Percentiles rank a stretch among this genome's conserved stretches.
These are phyloP conservation scores for Rhombomys opimus DNA, from an alignment of 2,113 vertebrate species.

Conservation along the genomic window DNA sequence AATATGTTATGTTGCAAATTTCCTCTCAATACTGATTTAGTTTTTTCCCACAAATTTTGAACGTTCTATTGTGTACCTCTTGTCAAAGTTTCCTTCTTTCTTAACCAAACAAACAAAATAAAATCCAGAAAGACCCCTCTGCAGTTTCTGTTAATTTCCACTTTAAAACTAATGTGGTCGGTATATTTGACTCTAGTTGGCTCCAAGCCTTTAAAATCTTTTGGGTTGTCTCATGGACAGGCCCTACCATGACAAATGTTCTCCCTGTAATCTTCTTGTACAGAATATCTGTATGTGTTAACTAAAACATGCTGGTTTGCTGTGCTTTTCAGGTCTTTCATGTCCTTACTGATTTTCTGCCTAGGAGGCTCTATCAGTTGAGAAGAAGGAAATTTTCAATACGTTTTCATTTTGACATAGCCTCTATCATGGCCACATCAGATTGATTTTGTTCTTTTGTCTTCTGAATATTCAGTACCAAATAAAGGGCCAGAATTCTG, in stretches of 20 bases:
- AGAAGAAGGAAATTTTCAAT: neutral
- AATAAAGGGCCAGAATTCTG: neutral
- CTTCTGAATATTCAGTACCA: neutral
- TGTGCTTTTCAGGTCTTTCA: neutral
- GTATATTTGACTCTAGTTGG: neutral
- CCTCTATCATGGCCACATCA: neutral
- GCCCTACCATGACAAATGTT: neutral
- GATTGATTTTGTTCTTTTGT: neutral
- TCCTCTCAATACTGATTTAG: neutral
- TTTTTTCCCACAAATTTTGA: neutral
- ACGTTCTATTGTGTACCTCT: neutral
- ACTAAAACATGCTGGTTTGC: neutral
- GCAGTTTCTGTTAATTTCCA: neutral
- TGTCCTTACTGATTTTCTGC: slow-evolving; percentile 3
- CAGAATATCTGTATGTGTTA: neutral
- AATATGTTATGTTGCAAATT: neutral
- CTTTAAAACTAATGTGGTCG: neutral
- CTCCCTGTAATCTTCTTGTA: neutral
- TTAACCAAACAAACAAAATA: neutral
- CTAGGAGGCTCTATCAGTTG: neutral
- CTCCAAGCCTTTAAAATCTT: neutral
- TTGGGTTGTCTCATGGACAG: neutral
- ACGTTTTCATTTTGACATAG: slow-evolving; percentile 20
- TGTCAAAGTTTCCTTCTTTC: neutral
- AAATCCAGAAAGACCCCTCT: neutral